Evolutionary conservation across 2,888 invertebrate genomes (phyloP).

Genomic region (Aleiodes alternator): DNA sequence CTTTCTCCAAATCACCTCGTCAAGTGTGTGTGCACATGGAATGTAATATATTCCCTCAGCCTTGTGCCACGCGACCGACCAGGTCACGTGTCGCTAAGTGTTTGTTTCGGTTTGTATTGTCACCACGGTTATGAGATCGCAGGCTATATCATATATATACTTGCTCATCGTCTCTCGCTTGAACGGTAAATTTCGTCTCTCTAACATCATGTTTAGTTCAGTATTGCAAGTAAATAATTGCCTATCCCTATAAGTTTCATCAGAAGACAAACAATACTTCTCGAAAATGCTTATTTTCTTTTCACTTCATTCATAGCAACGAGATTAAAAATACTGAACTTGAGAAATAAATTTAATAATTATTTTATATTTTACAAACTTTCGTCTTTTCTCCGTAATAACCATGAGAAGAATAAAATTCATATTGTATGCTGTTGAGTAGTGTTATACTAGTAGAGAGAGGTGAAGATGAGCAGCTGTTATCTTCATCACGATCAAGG

Average conservation of each 20-base stretch:
- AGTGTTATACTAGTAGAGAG: conserved; percentile 19
- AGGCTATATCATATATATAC: conserved; percentile 49
- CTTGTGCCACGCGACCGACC: conserved; percentile 81
- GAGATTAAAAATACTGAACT: too few relatives aligned
- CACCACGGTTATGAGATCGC: conserved; percentile 70
- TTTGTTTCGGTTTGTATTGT: conserved; percentile 76
- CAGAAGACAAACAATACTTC: not conserved
- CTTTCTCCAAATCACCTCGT: conserved; percentile 70
- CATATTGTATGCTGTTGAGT: conserved; percentile 1
- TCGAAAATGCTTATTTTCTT: not conserved
- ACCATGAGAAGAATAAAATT: conserved; percentile 17
- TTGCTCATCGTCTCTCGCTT: conserved; percentile 18
- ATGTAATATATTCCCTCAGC: conserved; percentile 73
- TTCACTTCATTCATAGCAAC: not conserved
- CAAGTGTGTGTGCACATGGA: conserved; percentile 74
- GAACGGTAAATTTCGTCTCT: conserved; percentile 2
- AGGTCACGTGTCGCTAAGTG: conserved; percentile 73
- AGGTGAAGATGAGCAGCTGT: conserved; percentile 60
- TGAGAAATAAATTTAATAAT: too few relatives aligned
- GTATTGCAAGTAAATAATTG: conserved; percentile 1
- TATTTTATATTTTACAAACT: too few relatives aligned
- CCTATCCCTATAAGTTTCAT: not conserved
- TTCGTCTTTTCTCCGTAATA: not conserved
- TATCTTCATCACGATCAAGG: conserved; percentile 74
- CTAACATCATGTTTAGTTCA: conserved; percentile 3